Conservation (phyloP, 2,113 vertebrate species). For the Thalassarche chlororhynchos region DNA sequence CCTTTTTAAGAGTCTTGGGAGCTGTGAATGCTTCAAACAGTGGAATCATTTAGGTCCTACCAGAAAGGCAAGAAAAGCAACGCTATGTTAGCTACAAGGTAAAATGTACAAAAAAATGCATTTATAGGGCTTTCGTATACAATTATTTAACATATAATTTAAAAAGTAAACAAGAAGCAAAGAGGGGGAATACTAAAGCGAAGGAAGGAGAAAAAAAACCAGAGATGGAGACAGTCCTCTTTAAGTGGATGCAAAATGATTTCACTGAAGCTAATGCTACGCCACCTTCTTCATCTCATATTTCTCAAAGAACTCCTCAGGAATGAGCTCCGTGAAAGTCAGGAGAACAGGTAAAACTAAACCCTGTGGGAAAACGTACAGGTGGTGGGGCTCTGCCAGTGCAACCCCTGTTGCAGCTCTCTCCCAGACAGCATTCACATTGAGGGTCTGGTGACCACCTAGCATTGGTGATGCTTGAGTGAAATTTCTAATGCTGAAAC, state of each 20-base stretch:
- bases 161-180: not conserved
- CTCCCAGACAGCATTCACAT: fast-evolving
- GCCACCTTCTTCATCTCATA: not conserved
- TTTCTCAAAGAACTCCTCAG: not conserved
- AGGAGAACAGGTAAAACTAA: not conserved
- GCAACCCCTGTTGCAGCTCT: no score
- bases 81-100: not conserved
- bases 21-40: not conserved
- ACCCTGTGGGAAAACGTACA: fast-evolving
- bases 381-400: not conserved
- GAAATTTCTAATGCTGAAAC: not conserved
- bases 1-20: not conserved
- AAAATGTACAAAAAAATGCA: not conserved
- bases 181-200: not conserved
- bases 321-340: not conserved
- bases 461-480: not conserved
- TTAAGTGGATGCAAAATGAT: not conserved
- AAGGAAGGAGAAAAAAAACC: not conserved
- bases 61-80: not conserved
- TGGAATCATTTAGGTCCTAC: not conserved
- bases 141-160: not conserved
- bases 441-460: no score
- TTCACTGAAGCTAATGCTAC: fast-evolving
- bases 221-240: not conserved
- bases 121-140: not conserved